phyloP scores from a whole-genome alignment of 1,140 invertebrate species.

The Metaphire vulgaris region DNA sequence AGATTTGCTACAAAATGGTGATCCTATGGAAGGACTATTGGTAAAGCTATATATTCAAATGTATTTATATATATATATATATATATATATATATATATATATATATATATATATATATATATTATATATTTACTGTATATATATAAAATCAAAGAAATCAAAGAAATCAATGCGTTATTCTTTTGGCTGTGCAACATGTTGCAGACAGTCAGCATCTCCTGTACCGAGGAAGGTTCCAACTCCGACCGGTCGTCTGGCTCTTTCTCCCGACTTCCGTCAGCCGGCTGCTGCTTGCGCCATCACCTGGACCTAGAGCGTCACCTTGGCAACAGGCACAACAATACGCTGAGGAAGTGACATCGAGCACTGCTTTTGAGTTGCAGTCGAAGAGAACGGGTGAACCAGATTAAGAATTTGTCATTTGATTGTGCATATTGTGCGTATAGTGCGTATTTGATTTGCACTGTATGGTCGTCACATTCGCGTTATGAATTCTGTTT shows the following conservation, averaged over 20 bases:
- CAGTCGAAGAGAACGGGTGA: background rate
- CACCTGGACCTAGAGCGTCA: background rate
- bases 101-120: no score
- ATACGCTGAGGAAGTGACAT: background rate
- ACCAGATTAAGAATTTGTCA: no score
- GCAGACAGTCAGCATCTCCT: slow-evolving; percentile 72
- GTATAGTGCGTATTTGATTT: no score
- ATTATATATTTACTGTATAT: no score
- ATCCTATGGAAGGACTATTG: no score
- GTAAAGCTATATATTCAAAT: background rate
- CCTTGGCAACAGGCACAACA: background rate
- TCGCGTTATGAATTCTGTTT: no score
- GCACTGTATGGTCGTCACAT: no score
- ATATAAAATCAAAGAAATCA: no score
- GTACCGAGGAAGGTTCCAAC: background rate
- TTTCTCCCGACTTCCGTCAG: background rate
- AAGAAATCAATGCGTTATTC: no score
- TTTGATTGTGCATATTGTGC: no score
- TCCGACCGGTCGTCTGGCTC: background rate
- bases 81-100: slow-evolving; percentile 4
- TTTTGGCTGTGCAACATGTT: no score
- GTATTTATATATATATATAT: background rate
- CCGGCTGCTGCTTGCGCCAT: background rate
- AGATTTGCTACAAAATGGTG: no score
- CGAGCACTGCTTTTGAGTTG: background rate